Conservation (phyloP, 2,113 vertebrate genomes). For the Oreocharis arfaki region DNA sequence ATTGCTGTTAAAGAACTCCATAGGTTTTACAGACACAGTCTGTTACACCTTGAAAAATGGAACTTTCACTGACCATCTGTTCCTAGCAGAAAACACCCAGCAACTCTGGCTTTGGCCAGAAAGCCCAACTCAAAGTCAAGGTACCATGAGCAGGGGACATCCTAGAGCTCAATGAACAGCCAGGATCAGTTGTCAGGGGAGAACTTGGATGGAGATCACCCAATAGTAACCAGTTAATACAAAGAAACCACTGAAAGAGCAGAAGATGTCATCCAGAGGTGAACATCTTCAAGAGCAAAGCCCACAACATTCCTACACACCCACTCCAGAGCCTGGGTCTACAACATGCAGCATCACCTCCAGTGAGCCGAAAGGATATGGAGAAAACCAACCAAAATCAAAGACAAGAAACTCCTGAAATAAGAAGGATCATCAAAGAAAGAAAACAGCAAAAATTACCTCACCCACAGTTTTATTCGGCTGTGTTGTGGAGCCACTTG, state of each 20-base stretch:
- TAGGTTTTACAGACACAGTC: background rate
- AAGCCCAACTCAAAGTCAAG: background rate
- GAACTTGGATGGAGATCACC: background rate
- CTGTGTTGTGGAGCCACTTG: background rate
- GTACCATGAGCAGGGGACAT: accelerated
- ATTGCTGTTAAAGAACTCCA: background rate
- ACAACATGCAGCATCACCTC: accelerated
- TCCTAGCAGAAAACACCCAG: background rate
- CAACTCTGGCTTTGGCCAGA: background rate
- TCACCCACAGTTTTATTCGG: background rate
- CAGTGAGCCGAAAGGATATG: background rate
- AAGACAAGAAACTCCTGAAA: background rate
- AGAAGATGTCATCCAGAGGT: background rate
- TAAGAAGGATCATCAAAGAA: background rate
- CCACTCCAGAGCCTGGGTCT: background rate
- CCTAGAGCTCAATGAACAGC: background rate
- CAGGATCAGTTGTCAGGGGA: background rate
- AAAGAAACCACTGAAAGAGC: background rate
- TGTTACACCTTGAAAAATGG: background rate
- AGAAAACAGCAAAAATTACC: background rate
- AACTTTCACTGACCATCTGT: slow-evolving; percentile 26
- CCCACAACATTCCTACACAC: background rate
- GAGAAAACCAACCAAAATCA: background rate
- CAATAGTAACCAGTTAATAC: background rate
- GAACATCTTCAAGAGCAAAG: background rate